Conservation (phyloP, 2,797 vertebrate species). For the Fistularia commersonii region DNA sequence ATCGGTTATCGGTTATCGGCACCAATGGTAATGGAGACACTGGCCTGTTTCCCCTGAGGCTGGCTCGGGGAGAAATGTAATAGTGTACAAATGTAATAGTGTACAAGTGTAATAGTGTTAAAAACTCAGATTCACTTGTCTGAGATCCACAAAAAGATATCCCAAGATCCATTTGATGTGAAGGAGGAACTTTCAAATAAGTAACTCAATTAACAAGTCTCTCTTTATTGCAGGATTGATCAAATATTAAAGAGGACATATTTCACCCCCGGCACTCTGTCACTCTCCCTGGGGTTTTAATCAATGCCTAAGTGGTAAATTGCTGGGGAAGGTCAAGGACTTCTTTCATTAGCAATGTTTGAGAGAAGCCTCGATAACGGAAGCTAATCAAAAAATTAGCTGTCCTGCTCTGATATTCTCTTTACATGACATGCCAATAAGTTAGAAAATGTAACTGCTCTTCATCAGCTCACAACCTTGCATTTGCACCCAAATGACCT, state of each 20-base stretch:
- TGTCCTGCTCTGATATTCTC: slow-evolving; percentile 34
- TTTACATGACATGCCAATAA: slow-evolving; percentile 23
- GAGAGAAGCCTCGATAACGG: slow-evolving; percentile 55
- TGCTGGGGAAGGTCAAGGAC: slow-evolving; percentile 62
- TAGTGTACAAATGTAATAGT: no score
- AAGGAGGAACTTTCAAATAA: slow-evolving; percentile 23
- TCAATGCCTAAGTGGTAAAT: slow-evolving; percentile 54
- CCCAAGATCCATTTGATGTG: neutral
- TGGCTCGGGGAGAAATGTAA: no score
- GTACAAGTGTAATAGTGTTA: no score
- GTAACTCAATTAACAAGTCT: slow-evolving; percentile 39
- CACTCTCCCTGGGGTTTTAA: slow-evolving; percentile 52
- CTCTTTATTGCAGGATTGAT: slow-evolving; percentile 44
- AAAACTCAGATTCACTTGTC: no score
- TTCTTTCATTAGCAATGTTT: slow-evolving; percentile 60
- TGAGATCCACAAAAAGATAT: no score
- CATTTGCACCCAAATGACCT: neutral
- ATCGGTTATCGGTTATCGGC: no score
- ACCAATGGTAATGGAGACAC: no score
- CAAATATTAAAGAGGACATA: slow-evolving; percentile 66
- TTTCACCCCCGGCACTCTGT: slow-evolving; percentile 42
- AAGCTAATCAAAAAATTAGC: slow-evolving; percentile 47
- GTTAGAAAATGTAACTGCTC: slow-evolving; percentile 9
- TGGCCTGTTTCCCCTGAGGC: no score
- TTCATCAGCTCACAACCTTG: slow-evolving; percentile 3